Evolutionary conservation across 2,888 invertebrate genomes (phyloP), one percentile per base, ranked within the genome.

Genomic region (Pseudococcus viburni): DNA sequence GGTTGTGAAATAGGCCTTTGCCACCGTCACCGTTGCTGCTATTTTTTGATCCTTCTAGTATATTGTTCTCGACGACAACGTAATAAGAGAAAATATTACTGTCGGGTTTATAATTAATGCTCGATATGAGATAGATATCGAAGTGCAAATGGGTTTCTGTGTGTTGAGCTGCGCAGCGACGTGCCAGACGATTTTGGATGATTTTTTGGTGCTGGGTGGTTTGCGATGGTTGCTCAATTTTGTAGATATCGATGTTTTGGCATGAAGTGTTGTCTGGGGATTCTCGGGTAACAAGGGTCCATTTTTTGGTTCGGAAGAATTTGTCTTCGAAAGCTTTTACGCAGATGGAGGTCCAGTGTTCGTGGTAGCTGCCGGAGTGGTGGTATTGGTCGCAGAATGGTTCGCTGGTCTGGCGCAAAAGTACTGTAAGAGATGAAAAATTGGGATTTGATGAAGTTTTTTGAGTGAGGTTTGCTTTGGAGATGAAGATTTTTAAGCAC

Each of bases 311-410:
- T 11, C 9, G 26, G 68, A 68, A 68, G 68, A 68, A 68, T 26
- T 68, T 22, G 26, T 68, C 68, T 68, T 68, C 26, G 68, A 68
- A 68, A 0, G 68, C 68, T 68, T 68, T 68, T 4, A 12, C 26
- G 68, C 68, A 68, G 12, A 68, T 68, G 22, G 26, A 26, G 26
- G 1, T 26, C 7, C 8, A 12, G 6, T 68, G 68, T 12, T 22
- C 7, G 26, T 68, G 26, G 22, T 68, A n/a, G 7, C 5, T 8
- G 9, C 9, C 68, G 68, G 15, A 26, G 9, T 6, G 12, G 22
- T 68, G 26, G 12, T 68, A 26, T 26, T 68, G 68, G 22, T 26
- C 68, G 26, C 68, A 68, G 26, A 68, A 68, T 68, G 68, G 68
- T 26, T 68, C 68, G 26, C 15, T 26, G 68, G 26, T 26, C 26